Conservation (phyloP, 2,113 vertebrate species). For the Macroglossus sobrinus region DNA sequence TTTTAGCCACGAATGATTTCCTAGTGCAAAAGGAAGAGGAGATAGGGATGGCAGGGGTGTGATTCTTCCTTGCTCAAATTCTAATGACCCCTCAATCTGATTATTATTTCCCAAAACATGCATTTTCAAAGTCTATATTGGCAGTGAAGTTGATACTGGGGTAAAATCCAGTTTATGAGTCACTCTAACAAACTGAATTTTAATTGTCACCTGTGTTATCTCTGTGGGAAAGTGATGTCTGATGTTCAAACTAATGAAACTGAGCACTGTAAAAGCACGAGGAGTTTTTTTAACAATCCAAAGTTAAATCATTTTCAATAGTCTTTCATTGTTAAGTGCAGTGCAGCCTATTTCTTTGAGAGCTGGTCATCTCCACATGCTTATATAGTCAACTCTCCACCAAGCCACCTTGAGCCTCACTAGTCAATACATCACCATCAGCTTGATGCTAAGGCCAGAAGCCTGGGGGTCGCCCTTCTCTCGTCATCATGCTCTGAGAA, state of each 20-base stretch:
- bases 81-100: too few species aligned
- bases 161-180: background rate
- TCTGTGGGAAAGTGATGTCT: background rate
- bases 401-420: background rate
- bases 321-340: background rate
- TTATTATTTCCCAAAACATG: background rate
- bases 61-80: background rate
- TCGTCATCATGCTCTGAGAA: background rate
- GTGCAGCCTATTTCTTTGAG: too few species aligned
- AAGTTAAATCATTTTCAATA: fast-evolving
- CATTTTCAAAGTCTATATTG: background rate
- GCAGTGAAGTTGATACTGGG: background rate
- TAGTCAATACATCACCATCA: too few species aligned
- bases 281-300: background rate
- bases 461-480: background rate
- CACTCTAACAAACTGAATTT: fast-evolving
- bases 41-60: fast-evolving
- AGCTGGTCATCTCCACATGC: fast-evolving
- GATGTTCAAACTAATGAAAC: background rate
- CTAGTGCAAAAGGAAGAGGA: background rate
- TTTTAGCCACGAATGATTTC: fast-evolving
- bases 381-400: fast-evolving
- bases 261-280: background rate
- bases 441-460: background rate
- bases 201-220: fast-evolving